Percentiles rank a stretch among this genome's conserved stretches.
Conservation (phyloP, 2,888 invertebrate genomes). For the Sphaerophoria taeniata region DNA sequence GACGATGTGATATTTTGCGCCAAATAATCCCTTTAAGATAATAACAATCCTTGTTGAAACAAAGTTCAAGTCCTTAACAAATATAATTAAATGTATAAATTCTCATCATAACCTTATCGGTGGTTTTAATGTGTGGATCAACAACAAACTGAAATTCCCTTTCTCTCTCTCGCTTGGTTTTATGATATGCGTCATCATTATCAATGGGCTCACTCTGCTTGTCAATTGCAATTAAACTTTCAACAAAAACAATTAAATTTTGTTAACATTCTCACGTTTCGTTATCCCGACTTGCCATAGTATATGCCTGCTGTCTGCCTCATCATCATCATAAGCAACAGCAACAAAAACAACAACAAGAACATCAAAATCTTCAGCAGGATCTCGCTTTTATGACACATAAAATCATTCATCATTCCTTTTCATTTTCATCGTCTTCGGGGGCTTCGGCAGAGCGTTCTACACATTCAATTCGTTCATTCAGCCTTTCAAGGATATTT, state of each 20-base stretch:
- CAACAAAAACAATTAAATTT: conserved; percentile 66
- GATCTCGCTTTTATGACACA: conserved; percentile 28
- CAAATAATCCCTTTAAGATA: conserved; percentile 18
- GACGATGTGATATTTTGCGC: neutral
- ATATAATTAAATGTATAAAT: conserved; percentile 33
- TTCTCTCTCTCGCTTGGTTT: neutral
- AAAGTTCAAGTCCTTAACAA: conserved; percentile 22
- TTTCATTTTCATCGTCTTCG: conserved; percentile 15
- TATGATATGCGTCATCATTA: conserved; percentile 1
- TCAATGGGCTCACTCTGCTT: conserved; percentile 1
- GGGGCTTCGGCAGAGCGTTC: neutral
- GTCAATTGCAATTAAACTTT: conserved; percentile 64
- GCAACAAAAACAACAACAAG: neutral
- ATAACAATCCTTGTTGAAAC: conserved; percentile 31
- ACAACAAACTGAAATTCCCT: neutral
- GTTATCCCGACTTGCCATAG: neutral
- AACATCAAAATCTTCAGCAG: neutral
- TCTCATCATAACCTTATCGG: conserved; percentile 1
- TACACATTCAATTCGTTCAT: too few species aligned
- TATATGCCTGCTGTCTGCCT: neutral
- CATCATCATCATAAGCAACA: conserved; percentile 24
- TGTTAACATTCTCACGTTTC: conserved; percentile 59
- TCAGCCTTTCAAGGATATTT: conserved; percentile 6
- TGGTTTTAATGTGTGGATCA: neutral
- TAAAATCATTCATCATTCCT: conserved; percentile 46